Evolutionary conservation across 2,888 invertebrate genomes (phyloP), one percentile per base, ranked within the genome.

Genomic region (Empis livida): DNA sequence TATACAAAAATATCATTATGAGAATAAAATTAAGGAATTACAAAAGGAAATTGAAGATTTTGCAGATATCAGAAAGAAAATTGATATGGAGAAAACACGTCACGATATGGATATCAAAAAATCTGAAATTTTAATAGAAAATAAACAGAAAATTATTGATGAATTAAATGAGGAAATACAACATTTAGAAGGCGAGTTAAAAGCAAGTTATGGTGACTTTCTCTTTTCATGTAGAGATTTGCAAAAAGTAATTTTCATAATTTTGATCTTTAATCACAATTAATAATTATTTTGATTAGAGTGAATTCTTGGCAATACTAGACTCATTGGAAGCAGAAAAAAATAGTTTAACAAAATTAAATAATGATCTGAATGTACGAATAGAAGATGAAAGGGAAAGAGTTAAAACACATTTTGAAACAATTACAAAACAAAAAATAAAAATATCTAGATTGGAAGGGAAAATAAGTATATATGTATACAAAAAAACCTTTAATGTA

Each of bases 221-320:
- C 54, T 69, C 1, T 69, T 68, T 54, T 60, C 64, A 3, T 69
- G 68, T 37, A 60, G 65, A 31, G 62, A 68, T 45, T 59, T 69
- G 45, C 62, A 61, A 30, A 68, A 68, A 60, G 67, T 65, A 20
- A 13, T 13, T 10, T 13, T 15, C 6, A 15, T 2, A 11, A 30
- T 37, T 11, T 0, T 11, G 2, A 13, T 10, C 2, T 15, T 14
- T 30, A 32, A 32, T 32, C n/a, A n/a, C n/a, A n/a, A 31, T 3
- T 15, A 5, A 27, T 14, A 23, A 27, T 8, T 27, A 27, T 27
- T 27, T 27, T 27, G 5, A 53, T 11, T 47, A 67, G 66, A 65
- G 65, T 38, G 67, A 68, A 45, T 67, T 64, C 49, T 54, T 62
- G 27, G 57, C 61, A n/a, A 57, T 68, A 10, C 48, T 68, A 43